phyloP scores from a whole-genome alignment of 2,113 vertebrate species.

The Corydoras sp. region DNA sequence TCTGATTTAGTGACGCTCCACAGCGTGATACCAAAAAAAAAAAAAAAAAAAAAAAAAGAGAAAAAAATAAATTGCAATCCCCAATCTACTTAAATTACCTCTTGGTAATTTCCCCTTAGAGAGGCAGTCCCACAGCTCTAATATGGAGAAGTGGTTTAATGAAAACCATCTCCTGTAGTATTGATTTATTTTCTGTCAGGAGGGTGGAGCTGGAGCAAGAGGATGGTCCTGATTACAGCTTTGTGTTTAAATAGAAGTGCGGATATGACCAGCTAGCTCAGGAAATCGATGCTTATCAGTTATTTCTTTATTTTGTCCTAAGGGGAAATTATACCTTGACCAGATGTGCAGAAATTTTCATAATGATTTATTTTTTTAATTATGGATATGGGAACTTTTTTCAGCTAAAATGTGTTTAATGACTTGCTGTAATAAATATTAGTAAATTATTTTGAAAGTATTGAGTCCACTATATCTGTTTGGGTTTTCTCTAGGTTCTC shows the following conservation, averaged over 20 bases:
- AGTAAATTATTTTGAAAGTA: too few relatives aligned
- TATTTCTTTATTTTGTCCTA: neutral
- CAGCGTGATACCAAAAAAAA: neutral
- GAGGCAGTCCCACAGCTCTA: neutral
- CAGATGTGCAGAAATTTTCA: neutral
- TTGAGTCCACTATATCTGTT: too few relatives aligned
- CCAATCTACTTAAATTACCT: constrained; percentile 22
- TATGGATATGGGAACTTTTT: too few relatives aligned
- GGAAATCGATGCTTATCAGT: neutral
- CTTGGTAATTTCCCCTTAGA: constrained; percentile 11
- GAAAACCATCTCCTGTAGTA: constrained; percentile 19
- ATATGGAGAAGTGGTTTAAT: constrained; percentile 5
- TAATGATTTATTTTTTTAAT: neutral
- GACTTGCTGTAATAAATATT: too few relatives aligned
- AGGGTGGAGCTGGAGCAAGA: neutral
- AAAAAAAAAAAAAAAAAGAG: neutral
- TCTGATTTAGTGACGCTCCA: constrained; percentile 14
- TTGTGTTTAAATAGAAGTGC: constrained; percentile 3
- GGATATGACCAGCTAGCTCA: neutral
- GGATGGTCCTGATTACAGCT: constrained; percentile 11
- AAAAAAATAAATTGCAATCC: constrained; percentile 1
- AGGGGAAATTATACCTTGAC: neutral
- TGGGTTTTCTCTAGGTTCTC: too few relatives aligned
- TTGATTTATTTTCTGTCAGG: constrained; percentile 21
- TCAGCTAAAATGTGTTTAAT: too few relatives aligned